These are phyloP conservation scores for Carduelis carduelis DNA, from an alignment of 2,797 vertebrate species.

Conservation along the genomic window DNA sequence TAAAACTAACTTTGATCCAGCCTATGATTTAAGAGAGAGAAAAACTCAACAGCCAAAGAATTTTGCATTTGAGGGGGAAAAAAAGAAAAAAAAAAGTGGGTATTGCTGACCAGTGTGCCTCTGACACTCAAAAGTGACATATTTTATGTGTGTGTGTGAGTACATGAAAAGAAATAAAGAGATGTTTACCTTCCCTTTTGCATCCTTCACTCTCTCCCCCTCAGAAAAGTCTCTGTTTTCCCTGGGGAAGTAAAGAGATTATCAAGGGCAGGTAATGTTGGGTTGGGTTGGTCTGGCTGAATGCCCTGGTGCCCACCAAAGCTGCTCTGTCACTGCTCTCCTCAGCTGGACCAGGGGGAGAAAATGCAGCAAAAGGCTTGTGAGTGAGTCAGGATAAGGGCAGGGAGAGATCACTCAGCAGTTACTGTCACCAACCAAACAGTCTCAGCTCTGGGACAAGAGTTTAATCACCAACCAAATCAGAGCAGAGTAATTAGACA, in stretches of 20 bases:
- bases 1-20: background rate
- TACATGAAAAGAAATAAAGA: background rate
- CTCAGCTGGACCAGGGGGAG: background rate
- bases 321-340: background rate
- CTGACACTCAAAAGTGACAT: background rate
- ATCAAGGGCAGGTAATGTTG: background rate
- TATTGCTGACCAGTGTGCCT: background rate
- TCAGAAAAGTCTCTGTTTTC: background rate
- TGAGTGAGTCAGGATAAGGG: background rate
- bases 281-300: too few relatives aligned
- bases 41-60: background rate
- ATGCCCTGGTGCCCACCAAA: background rate
- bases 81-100: background rate
- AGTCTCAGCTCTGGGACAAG: background rate
- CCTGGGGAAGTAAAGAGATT: background rate
- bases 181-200: background rate
- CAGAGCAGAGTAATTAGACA: background rate
- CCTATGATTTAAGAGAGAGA: background rate
- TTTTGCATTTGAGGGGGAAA: background rate
- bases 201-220: fast-evolving
- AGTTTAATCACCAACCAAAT: background rate
- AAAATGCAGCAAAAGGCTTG: fast-evolving
- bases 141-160: background rate
- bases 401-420: background rate
- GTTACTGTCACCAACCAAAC: background rate